Evolutionary conservation across 2,888 invertebrate species (phyloP), one percentile per base, ranked within the genome.

Genomic region (Neoitamus cyanurus): DNA sequence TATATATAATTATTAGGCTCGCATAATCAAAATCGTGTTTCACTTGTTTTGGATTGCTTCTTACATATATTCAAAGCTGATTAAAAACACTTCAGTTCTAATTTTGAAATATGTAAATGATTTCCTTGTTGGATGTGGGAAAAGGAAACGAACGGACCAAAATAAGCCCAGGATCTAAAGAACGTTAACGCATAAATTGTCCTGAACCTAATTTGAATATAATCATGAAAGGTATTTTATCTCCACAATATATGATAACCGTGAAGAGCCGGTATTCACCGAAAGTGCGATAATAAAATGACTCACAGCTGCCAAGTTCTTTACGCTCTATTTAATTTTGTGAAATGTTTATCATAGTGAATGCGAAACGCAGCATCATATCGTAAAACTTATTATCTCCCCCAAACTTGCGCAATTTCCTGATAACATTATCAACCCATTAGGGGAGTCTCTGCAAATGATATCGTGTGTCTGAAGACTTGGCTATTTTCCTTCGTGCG

Each of bases 381-480:
- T 25, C 58, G 25, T 25, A 15, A 58, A 58, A 58, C 6, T 58
- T 42, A 6, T 58, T 58, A 58, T 58, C 58, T 58, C 25, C 5
- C 25, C 25, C 20, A 58, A 48, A 25, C 58, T 58, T 58, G 58
- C 58, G 58, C 58, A 1, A 58, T 58, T 58, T 58, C 13, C 13
- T 48, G 46, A 46, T 46, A 77, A 77, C 25, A n/a, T 42, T 77
- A 77, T 77, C 77, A 46, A 46, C n/a, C 30, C 77, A 58, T 75
- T n/a, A 77, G 46, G 77, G 77, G 77, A 77, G 77, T 28, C 58
- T 25, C 20, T 46, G 77, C 77, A 31, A 25, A 58, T 1, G 58
- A 58, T 58, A 25, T 58, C 58, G 58, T 58, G n/a, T n/a, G n/a
- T n/a, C n/a, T n/a, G n/a, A n/a, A n/a, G n/a, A n/a, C n/a, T n/a